Evolutionary conservation across 2,113 vertebrate species (phyloP).

Genomic region (Collichthys lucidus): DNA sequence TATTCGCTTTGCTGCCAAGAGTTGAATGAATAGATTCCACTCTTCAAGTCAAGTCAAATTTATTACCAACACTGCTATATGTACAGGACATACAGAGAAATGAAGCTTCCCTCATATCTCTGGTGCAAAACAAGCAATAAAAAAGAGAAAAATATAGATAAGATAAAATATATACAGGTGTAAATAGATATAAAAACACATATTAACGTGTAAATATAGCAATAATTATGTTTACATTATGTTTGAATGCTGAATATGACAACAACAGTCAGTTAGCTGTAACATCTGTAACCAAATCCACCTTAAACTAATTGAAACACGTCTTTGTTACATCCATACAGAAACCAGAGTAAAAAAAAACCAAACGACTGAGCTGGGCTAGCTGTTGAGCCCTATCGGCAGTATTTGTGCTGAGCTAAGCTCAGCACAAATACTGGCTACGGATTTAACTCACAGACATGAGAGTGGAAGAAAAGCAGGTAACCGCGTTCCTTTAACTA

Average conservation of each 20-base stretch:
- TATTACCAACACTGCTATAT: too few relatives aligned
- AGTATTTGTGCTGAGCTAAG: constrained; percentile 17
- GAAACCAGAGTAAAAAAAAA: not conserved
- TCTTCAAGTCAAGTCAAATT: too few relatives aligned
- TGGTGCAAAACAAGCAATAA: too few relatives aligned
- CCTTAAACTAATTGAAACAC: not conserved
- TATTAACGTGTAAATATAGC: too few relatives aligned
- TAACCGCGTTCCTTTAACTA: not conserved
- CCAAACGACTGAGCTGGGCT: not conserved
- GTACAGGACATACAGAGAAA: too few relatives aligned
- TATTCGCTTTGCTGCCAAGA: not conserved
- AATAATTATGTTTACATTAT: not conserved
- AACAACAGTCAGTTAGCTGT: not conserved
- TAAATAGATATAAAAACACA: too few relatives aligned
- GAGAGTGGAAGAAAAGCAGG: not conserved
- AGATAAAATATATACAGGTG: too few relatives aligned
- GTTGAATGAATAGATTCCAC: not conserved
- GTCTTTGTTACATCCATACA: not conserved
- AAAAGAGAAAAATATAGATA: too few relatives aligned
- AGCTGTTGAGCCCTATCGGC: not conserved
- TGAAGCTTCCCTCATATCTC: too few relatives aligned
- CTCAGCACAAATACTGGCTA: not conserved
- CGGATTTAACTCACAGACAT: not conserved
- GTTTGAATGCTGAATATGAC: not conserved
- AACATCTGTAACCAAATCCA: not conserved